Conservation (phyloP, 2,797 vertebrate genomes). For the Odontamblyopus lacepedii region DNA sequence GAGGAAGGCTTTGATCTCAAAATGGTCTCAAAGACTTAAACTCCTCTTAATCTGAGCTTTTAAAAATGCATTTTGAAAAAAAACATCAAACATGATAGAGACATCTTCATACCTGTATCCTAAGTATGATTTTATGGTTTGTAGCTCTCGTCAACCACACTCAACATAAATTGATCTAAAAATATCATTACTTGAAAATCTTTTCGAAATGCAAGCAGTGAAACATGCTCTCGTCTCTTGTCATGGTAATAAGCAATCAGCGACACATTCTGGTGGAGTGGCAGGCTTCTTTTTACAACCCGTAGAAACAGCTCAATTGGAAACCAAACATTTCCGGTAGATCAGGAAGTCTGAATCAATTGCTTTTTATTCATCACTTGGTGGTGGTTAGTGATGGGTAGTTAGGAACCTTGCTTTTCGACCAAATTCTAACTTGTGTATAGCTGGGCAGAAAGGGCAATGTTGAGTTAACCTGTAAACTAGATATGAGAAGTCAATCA, state of each 20-base stretch:
- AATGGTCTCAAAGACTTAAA: constrained; percentile 1
- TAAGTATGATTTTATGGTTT: constrained; percentile 30
- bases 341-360: constrained; percentile 52
- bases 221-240: constrained; percentile 50
- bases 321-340: constrained; percentile 55
- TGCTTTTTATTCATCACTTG: constrained; percentile 28
- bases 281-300: constrained; percentile 50
- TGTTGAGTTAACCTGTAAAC: constrained; percentile 34
- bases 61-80: constrained; percentile 11
- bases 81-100: neutral
- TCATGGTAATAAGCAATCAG: constrained; percentile 72
- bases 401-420: constrained; percentile 18
- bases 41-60: constrained; percentile 6
- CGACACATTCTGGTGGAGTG: constrained; percentile 63
- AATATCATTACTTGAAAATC: constrained; percentile 32
- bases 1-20: constrained; percentile 2
- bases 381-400: constrained; percentile 15
- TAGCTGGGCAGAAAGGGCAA: constrained; percentile 37
- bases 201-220: constrained; percentile 49
- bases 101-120: constrained; percentile 17
- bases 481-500: constrained; percentile 45
- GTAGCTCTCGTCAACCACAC: constrained; percentile 34
- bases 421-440: constrained; percentile 12
- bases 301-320: constrained; percentile 48
- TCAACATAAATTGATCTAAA: constrained; percentile 36